Evolutionary conservation across 2,797 vertebrate species (phyloP), one percentile per base, ranked within the genome.

Genomic region (Allobates femoralis): DNA sequence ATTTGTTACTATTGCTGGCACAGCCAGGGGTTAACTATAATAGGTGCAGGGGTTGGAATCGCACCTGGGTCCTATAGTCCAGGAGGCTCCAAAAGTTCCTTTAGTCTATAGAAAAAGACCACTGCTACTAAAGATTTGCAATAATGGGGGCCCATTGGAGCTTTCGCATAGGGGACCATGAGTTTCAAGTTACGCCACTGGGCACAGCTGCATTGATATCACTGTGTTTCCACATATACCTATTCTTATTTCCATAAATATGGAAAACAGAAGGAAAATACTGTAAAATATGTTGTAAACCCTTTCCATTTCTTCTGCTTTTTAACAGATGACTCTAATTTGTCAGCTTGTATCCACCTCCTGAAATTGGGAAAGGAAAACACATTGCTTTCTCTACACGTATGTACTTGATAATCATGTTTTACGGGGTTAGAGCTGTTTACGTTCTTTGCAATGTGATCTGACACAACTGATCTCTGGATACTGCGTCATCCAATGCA

Each of bases 391-490:
- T 74, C 41, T 23, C 67, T 14, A 12, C 10, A 41, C 21, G 21
- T 71, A 71, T 41, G 67, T 71, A 74, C 37, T 50, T 50, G 37
- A 74, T 74, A 46, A 26, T 74, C 69, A 16, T 74, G 69, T 74
- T 71, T 74, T 74, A 46, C 37, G 15, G 37, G 12, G 37, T n/a
- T 46, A 46, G 69, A 74, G 1, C 30, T 74, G 69, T 74, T 74
- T 74, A 46, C 14, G 37, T 74, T 74, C 69, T 26, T 50, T 74
- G 71, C 71, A 74, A 46, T 74, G 71, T 26, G 71, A 74, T 74
- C 71, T 46, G 71, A 74, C 41, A 50, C 26, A 37, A 74, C 37
- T 73, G 71, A 74, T 50, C 71, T 50, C 41, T 74, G n/a, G 50
- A 14, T 74, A 46, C 41, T 15, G 26, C 71, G 23, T 74, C 71